Evolutionary conservation across 1,140 invertebrate species (phyloP).

Genomic region (Leptinotarsa undecemlineata): DNA sequence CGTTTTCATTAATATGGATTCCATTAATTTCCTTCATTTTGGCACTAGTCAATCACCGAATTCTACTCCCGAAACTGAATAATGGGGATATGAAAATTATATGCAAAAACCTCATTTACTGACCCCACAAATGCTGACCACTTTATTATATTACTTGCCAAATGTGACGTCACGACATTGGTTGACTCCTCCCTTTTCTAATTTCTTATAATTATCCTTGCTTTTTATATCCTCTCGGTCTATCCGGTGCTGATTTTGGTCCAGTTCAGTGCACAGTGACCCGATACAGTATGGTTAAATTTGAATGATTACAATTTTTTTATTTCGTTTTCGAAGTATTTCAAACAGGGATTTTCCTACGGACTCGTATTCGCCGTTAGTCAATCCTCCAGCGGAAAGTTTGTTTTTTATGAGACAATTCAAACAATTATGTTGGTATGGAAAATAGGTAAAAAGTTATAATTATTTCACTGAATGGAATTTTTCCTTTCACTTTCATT

Average conservation of each 20-base stretch:
- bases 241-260: slow-evolving; percentile 20
- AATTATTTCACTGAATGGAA: no score
- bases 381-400: no score
- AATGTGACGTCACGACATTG: slow-evolving; percentile 39
- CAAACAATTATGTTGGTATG: no score
- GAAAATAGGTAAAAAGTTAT: no score
- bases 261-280: slow-evolving; percentile 19
- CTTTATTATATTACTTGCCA: slow-evolving; percentile 36
- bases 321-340: no score
- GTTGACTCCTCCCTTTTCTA: slow-evolving; percentile 41
- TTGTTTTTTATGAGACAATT: no score
- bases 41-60: neutral
- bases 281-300: neutral
- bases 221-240: slow-evolving; percentile 34
- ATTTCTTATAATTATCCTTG: slow-evolving; percentile 40
- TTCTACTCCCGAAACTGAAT: neutral
- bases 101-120: slow-evolving; percentile 18
- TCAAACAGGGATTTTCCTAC: no score
- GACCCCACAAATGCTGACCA: neutral
- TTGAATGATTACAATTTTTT: no score
- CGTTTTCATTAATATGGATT: slow-evolving; percentile 10
- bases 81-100: neutral
- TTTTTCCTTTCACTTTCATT: no score
- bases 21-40: slow-evolving; percentile 25
- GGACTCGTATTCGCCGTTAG: no score